Evolutionary conservation across 2,113 vertebrate species (phyloP).

Genomic region (Bos taurus): ARS-UCD2.0 NC_037332.1:64920001-64920500

Average conservation of each 20-base stretch:
- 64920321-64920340: not conserved
- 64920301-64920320: not conserved
- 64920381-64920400: not conserved
- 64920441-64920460: not conserved
- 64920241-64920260: accelerated
- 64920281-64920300: not conserved
- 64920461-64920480: slow-evolving; percentile 24
- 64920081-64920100: not conserved
- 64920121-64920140: not conserved
- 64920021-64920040: not conserved
- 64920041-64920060: accelerated
- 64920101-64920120: not conserved
- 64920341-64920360: not conserved
- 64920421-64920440: not conserved
- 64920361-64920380: not conserved
- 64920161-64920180: not conserved
- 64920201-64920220: not conserved
- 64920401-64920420: not conserved
- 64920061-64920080: not conserved
- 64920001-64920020: not conserved
- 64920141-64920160: not conserved
- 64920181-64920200: not conserved
- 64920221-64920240: not conserved
- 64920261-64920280: not conserved
- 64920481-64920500: not conserved